Base-by-base conservation (phyloP, 2,797 vertebrate species). In the Heliangelus exortis region DNA sequence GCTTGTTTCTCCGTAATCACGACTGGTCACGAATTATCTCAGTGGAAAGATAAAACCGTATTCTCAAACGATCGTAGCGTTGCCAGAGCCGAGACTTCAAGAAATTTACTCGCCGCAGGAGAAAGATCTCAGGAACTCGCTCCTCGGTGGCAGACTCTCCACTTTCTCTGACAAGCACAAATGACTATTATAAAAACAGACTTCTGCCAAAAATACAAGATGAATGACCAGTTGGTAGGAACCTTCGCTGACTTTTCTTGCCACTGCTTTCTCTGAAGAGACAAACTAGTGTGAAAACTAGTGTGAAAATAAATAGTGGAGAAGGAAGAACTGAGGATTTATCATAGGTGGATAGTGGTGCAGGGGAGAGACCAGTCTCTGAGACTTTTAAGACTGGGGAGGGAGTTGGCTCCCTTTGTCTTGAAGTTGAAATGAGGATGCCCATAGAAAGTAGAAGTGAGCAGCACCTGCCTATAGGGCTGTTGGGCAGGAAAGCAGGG, bases 131-230 rank as follows among this genome's bases (percentile, higher is more conserved):
- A 8, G 76, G 55, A 69, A 62, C 62, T 81, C 57, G 1, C 50
- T 80, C 50, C 36, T 1, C 26, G 2, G 12, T 75, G 76, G 41
- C 82, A 77, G 47, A 26, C 11, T 39, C 53, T 58, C 47, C 83
- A 0, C 45, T 80, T 71, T 54, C 57, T 48, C 68, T 57, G 50
- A 22, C 67, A 53, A 9, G 59, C 39, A 33, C 36, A 66, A 72
- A 82, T 28, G 10, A 39, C n/a, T 25, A 4, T 45, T 47, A 25
- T 28, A 31, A 73, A 72, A 76, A 86, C 71, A 57, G 2, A 1
- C 28, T 25, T 20, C 69, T 81, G 79, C 54, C 61, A 92, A 85
- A 84, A 87, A 33, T 33, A 17, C n/a, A 68, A 81, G 77, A 80
- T 53, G n/a, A 85, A 91, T 48, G 58, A 31, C 61, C 39, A 2